Conservation (phyloP, 1,140 invertebrate species). For the Camponotus pennsylvanicus region DNA sequence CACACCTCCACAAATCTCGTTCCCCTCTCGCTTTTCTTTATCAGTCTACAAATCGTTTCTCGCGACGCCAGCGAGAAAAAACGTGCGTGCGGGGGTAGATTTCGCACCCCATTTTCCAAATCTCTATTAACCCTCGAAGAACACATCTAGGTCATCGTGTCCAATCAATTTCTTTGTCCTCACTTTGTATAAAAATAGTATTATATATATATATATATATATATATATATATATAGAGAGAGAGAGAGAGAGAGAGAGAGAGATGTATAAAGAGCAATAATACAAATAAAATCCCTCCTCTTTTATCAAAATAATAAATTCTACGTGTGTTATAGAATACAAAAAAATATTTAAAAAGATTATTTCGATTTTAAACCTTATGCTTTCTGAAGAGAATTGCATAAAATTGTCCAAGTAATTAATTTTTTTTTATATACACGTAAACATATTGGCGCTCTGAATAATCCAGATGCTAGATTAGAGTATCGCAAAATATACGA, state of each 20-base stretch:
- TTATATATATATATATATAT: background rate
- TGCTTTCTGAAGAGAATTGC: background rate
- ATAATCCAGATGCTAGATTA: background rate
- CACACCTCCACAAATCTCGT: background rate
- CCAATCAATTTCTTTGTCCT: slow-evolving; percentile 5
- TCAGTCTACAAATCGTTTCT: background rate
- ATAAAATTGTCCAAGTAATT: background rate
- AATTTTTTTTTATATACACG: background rate
- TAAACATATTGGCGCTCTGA: background rate
- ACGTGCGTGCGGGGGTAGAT: too few relatives aligned
- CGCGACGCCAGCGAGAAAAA: background rate
- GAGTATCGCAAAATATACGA: background rate
- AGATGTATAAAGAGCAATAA: background rate
- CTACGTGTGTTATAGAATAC: background rate
- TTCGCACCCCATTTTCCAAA: slow-evolving; percentile 1
- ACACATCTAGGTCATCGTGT: background rate
- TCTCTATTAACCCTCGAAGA: background rate
- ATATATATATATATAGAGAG: background rate
- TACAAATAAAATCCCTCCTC: background rate
- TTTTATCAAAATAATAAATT: slow-evolving; percentile 7
- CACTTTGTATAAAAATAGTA: background rate
- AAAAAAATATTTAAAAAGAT: background rate
- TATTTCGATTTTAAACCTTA: background rate
- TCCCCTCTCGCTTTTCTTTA: background rate
- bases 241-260: too few relatives aligned